Percentiles rank a stretch among this genome's conserved stretches.
Evolutionary conservation across 1,140 invertebrate species (phyloP).

Genomic region (Lepidurus couesii): DNA sequence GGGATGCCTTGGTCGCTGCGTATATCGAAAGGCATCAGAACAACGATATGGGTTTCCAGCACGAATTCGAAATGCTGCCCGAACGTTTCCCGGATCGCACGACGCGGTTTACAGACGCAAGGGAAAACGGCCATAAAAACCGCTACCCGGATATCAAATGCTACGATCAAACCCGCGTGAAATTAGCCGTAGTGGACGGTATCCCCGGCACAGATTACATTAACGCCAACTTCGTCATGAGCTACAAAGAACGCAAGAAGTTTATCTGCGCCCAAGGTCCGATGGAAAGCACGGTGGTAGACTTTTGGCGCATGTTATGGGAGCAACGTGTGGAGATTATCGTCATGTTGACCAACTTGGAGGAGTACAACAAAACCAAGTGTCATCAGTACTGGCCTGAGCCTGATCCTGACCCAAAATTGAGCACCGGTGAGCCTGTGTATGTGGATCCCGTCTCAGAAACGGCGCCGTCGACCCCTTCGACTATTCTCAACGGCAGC

Average conservation of each 20-base stretch:
- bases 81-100: conserved; percentile 81
- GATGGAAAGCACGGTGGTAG: conserved; percentile 83
- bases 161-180: conserved; percentile 86
- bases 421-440: conserved; percentile 34
- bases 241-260: conserved; percentile 86
- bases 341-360: conserved; percentile 88
- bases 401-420: conserved; percentile 38
- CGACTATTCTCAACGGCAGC: neutral
- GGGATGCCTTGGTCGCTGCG: conserved; percentile 61
- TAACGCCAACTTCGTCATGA: conserved; percentile 85
- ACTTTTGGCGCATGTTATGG: conserved; percentile 98
- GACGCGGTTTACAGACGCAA: conserved; percentile 72
- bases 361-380: conserved; percentile 89
- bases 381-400: conserved; percentile 92
- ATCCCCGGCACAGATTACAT: conserved; percentile 73
- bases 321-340: conserved; percentile 87
- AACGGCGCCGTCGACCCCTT: conserved; percentile 30
- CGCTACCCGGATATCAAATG: conserved; percentile 78
- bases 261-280: conserved; percentile 92
- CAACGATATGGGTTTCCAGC: conserved; percentile 80
- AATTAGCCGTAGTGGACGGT: conserved; percentile 66
- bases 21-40: conserved; percentile 74
- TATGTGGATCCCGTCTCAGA: conserved; percentile 35
- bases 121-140: conserved; percentile 84
- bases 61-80: conserved; percentile 75